Conservation (phyloP, 2,888 invertebrate genomes). For the Luperina testacea region DNA sequence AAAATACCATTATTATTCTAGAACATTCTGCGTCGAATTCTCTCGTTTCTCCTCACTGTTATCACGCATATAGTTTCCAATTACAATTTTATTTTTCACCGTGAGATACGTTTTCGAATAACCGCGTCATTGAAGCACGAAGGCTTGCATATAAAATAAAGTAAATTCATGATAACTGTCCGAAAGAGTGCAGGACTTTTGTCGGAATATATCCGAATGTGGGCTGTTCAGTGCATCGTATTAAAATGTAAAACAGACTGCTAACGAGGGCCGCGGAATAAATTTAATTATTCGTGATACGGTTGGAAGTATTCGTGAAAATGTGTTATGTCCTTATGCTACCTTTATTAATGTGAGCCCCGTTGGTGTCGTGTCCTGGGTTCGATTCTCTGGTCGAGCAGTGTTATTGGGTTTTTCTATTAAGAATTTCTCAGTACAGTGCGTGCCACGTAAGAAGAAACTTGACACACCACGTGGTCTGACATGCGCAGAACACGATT, state of each 20-base stretch:
- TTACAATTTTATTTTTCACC: conserved; percentile 33
- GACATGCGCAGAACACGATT: too few relatives aligned
- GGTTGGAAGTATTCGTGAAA: conserved; percentile 14
- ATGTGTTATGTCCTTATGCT: neutral
- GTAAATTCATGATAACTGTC: conserved; percentile 38
- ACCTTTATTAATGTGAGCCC: neutral
- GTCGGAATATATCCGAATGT: conserved; percentile 28
- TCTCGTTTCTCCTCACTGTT: conserved; percentile 15
- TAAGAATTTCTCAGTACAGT: neutral
- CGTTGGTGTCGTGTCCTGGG: neutral
- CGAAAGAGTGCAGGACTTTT: conserved; percentile 28
- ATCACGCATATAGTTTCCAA: conserved; percentile 21
- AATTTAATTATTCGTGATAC: conserved; percentile 53
- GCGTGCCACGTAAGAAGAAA: too few relatives aligned
- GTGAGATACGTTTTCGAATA: conserved; percentile 36
- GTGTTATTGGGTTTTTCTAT: neutral
- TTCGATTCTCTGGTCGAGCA: neutral
- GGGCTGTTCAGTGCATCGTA: conserved; percentile 37
- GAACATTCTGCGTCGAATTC: neutral
- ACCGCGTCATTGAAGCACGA: conserved; percentile 27
- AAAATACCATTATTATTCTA: conserved; percentile 23
- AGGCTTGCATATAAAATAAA: conserved; percentile 38
- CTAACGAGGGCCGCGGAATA: conserved; percentile 49
- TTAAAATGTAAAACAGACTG: conserved; percentile 61
- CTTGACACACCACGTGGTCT: too few relatives aligned